Evolutionary conservation across 1,140 invertebrate genomes (phyloP).

Genomic region (Adelges cooleyi): DNA sequence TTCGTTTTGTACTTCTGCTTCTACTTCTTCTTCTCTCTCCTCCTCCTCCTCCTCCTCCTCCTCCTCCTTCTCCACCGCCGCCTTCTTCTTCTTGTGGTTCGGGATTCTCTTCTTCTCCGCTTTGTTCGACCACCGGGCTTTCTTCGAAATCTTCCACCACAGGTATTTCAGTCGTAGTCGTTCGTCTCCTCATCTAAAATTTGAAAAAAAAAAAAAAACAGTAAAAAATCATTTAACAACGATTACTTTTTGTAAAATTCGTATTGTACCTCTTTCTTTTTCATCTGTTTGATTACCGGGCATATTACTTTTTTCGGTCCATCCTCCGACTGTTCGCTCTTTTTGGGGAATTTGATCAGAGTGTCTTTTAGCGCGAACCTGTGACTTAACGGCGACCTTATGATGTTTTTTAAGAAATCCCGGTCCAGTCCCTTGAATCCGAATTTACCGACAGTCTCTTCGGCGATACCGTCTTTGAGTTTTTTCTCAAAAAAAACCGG

Average conservation of each 20-base stretch:
- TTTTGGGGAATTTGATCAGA: not conserved
- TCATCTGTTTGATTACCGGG: not conserved
- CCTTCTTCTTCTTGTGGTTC: not conserved
- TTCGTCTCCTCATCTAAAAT: constrained; percentile 6
- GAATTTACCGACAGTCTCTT: constrained; percentile 14
- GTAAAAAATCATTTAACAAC: too few relatives aligned
- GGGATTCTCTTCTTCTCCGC: not conserved
- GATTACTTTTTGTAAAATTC: too few relatives aligned
- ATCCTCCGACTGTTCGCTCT: not conserved
- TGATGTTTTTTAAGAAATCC: not conserved
- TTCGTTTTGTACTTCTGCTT: not conserved
- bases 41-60: not conserved
- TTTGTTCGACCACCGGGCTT: constrained; percentile 5
- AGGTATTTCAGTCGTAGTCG: constrained; percentile 18
- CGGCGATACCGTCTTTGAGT: not conserved
- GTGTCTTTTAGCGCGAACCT: not conserved
- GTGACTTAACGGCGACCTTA: not conserved
- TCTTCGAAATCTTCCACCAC: constrained; percentile 4
- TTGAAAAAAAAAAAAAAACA: not conserved
- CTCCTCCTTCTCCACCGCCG: too few relatives aligned
- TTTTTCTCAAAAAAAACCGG: constrained; percentile 18
- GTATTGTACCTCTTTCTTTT: constrained; percentile 9
- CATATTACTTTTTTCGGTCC: not conserved
- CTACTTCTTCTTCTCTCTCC: not conserved
- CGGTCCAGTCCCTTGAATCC: not conserved